Evolutionary conservation across 2,797 vertebrate genomes (phyloP), one percentile per base, ranked within the genome.

Genomic region (Cryptoblepharus egeriae): DNA sequence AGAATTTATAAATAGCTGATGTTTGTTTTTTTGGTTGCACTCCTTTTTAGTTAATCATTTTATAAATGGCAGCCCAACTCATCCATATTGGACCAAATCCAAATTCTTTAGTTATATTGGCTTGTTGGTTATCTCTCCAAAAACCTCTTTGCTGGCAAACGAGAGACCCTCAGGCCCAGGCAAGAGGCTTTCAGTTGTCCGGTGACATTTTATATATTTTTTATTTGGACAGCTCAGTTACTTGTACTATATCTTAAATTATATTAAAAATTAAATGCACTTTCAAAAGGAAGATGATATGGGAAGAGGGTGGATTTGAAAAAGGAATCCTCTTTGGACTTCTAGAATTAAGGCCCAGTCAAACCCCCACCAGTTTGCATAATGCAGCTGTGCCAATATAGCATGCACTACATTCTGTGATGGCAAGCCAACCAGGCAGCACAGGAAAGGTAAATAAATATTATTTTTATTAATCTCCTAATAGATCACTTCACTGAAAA

Each of bases 1-100:
- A 90, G 88, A 83, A 52, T 86, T 42, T 79, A 85, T 84, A 78
- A 86, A 76, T 91, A 78, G 85, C n/a, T 52, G 30, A 58, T 1
- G 24, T 63, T 71, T 39, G 18, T 37, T 63, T 26, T 65, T 52
- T 64, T 15, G 49, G 15, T 42, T 75, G 5, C 18, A 9, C 12
- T 45, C 4, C 37, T 55, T 24, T 42, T 37, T 39, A 37, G 12
- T 11, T 45, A 69, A 82, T 45, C 15, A 58, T 68, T n/a, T 37
- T 20, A 11, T 39, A 67, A 75, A 11, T 75, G 65, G n/a, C 55
- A 49, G 26, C 30, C 28, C 73, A 82, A 24, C 24, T 52, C 73
- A 82, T 22, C 13, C 30, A 15, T 22, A 63, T 64, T n/a, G 10
- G 24, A 49, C 28, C 13, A 70, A 52, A 24, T 61, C 67, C 10